Evolutionary conservation across 2,113 vertebrate species (phyloP).

Genomic region (Carassius carassius): DNA sequence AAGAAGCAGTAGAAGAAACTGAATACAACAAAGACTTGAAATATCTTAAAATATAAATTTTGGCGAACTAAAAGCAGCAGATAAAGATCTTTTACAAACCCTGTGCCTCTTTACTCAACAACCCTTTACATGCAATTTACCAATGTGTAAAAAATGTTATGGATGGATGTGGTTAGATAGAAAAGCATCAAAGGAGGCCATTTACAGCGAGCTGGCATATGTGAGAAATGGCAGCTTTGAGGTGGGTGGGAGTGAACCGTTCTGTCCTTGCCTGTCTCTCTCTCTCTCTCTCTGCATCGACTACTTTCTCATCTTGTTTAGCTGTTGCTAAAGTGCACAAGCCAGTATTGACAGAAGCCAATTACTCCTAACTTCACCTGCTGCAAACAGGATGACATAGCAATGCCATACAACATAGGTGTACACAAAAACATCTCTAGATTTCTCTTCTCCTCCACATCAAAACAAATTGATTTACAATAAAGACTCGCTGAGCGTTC

Average conservation of each 20-base stretch:
- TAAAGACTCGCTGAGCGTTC: neutral
- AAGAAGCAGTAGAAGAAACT: neutral
- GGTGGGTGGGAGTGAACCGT: conserved; percentile 5
- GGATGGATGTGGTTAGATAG: conserved; percentile 7
- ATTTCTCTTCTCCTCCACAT: neutral
- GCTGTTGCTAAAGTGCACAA: conserved; percentile 69
- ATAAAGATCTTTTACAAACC: neutral
- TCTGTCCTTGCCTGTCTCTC: conserved; percentile 50
- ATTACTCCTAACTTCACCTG: conserved; percentile 58
- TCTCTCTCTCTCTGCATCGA: conserved; percentile 60
- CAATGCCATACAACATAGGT: conserved; percentile 13
- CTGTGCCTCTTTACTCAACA: neutral
- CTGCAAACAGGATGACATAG: conserved; percentile 53
- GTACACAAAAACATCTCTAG: neutral
- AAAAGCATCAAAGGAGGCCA: neutral
- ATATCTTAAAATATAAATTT: neutral
- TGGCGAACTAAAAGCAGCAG: neutral
- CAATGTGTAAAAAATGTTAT: neutral
- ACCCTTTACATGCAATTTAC: neutral
- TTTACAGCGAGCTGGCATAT: neutral
- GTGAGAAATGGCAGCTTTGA: conserved; percentile 25
- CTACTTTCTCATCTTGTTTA: conserved; percentile 66
- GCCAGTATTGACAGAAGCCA: conserved; percentile 64
- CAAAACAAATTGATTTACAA: conserved; percentile 31
- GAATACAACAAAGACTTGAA: neutral